phyloP scores from a whole-genome alignment of 2,113 vertebrate genomes.

The Meleagris gallopavo region DNA sequence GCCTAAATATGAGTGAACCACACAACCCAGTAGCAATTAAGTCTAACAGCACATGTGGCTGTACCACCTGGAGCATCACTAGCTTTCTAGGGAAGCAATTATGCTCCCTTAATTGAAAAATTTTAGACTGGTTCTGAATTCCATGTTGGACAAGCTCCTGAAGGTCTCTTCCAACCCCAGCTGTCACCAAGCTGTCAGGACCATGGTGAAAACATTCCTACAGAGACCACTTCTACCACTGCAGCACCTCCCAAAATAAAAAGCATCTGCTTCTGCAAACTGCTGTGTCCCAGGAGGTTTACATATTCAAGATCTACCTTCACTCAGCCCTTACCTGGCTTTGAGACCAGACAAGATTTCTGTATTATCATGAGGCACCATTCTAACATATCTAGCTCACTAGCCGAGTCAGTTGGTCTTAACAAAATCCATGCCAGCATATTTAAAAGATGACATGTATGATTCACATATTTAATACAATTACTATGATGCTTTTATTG shows the following conservation, averaged over 20 bases:
- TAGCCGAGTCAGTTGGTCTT: not conserved
- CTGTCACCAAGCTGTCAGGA: not conserved
- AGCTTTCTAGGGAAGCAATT: not conserved
- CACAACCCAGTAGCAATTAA: rapidly evolving
- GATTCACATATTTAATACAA: constrained; percentile 40
- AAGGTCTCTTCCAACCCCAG: not conserved
- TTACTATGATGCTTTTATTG: constrained; percentile 51
- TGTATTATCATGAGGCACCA: not conserved
- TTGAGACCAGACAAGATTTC: not conserved
- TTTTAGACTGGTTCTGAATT: not conserved
- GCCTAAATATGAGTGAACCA: not conserved
- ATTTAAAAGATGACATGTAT: constrained; percentile 33
- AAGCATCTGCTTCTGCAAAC: not conserved
- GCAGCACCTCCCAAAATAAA: not conserved
- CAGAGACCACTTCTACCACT: not conserved
- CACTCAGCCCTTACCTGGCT: not conserved
- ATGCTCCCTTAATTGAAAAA: not conserved
- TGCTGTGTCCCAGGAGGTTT: not conserved
- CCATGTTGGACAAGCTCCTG: not conserved
- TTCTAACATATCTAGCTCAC: not conserved
- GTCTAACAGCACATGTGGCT: not conserved
- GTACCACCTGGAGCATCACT: not conserved
- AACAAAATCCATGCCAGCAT: constrained; percentile 29
- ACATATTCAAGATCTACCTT: not conserved
- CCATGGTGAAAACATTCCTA: not conserved